phyloP scores from a whole-genome alignment of 2,888 invertebrate genomes.

The Aphodius granarius region DNA sequence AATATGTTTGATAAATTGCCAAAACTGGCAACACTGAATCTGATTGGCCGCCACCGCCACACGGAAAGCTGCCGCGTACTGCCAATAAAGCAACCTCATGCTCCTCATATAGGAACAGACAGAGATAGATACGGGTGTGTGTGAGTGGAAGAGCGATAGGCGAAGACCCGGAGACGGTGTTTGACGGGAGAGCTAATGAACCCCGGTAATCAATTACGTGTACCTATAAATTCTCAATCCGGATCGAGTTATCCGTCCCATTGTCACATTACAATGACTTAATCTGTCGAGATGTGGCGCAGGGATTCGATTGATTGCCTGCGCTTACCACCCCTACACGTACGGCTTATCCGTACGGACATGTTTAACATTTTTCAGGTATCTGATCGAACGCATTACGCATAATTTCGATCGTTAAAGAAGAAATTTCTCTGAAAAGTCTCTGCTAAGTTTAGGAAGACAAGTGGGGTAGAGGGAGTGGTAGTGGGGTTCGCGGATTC shows the following conservation, averaged over 20 bases:
- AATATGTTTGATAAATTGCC: too few relatives aligned
- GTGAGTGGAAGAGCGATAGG: neutral
- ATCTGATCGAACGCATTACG: neutral
- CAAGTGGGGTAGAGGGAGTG: neutral
- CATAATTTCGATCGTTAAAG: too few relatives aligned
- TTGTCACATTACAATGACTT: slow-evolving; percentile 28
- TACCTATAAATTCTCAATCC: slow-evolving; percentile 28
- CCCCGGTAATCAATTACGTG: slow-evolving; percentile 24
- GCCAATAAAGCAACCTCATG: neutral
- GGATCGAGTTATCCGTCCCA: slow-evolving; percentile 26
- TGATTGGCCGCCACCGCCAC: neutral
- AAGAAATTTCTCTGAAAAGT: too few relatives aligned
- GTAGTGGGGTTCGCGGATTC: neutral
- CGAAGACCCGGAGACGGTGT: slow-evolving; percentile 9
- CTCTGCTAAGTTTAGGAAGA: too few relatives aligned
- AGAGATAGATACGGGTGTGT: neutral
- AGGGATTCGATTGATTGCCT: neutral
- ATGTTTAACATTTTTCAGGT: neutral
- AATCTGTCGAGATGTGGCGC: slow-evolving; percentile 20
- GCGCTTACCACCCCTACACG: neutral
- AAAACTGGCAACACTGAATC: neutral
- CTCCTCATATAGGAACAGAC: neutral
- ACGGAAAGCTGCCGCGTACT: neutral
- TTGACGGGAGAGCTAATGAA: slow-evolving; percentile 26
- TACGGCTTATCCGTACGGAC: neutral